Evolutionary conservation across 2,888 invertebrate species (phyloP).

Genomic region (Clitarchus hookeri): DNA sequence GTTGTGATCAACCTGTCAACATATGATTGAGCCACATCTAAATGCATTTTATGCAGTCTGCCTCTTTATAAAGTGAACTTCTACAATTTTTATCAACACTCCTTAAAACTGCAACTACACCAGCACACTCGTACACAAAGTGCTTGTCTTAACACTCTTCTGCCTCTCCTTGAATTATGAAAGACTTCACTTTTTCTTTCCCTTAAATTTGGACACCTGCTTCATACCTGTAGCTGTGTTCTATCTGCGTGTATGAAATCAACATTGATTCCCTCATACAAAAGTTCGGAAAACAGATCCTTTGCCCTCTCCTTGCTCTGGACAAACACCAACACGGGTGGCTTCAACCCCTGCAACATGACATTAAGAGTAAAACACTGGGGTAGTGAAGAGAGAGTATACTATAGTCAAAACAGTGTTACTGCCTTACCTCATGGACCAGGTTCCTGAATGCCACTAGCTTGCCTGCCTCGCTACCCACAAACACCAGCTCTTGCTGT

Average conservation of each 20-base stretch:
- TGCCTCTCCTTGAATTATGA: neutral
- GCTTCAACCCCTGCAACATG: slow-evolving; percentile 70
- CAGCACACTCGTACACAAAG: too few species aligned
- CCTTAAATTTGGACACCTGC: neutral
- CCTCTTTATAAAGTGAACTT: too few species aligned
- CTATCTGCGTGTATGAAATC: slow-evolving; percentile 93
- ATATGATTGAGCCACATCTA: too few species aligned
- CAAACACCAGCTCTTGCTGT: slow-evolving; percentile 86
- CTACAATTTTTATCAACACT: too few species aligned
- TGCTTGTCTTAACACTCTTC: too few species aligned
- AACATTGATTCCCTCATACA: slow-evolving; percentile 90
- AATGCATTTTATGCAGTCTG: too few species aligned
- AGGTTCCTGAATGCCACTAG: slow-evolving; percentile 83
- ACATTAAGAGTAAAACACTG: neutral
- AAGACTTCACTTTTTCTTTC: neutral
- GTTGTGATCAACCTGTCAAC: too few species aligned
- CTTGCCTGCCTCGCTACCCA: slow-evolving; percentile 90
- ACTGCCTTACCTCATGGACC: slow-evolving; percentile 63
- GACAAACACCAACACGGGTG: slow-evolving; percentile 89
- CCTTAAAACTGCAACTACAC: too few species aligned
- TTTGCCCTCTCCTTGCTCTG: slow-evolving; percentile 92
- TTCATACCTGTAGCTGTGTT: slow-evolving; percentile 73
- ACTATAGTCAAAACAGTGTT: neutral
- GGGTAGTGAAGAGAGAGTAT: neutral
- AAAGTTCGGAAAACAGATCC: slow-evolving; percentile 86